Percentiles rank a stretch among this genome's conserved stretches.
phyloP scores from a whole-genome alignment of 2,888 invertebrate genomes.

The Kryphioiulus occultus region DNA sequence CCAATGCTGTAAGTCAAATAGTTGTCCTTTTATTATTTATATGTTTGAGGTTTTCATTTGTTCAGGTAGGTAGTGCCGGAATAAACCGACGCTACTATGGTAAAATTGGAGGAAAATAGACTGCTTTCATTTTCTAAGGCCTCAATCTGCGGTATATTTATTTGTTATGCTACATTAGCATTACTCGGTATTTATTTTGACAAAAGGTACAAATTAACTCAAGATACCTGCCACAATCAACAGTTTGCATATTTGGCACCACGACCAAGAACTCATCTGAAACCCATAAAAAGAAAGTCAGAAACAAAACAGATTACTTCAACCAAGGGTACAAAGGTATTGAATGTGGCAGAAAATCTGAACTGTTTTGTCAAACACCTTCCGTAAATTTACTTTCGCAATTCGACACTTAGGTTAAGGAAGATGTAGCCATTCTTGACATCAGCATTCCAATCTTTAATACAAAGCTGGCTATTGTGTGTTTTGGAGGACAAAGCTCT shows the following conservation, averaged over 20 bases:
- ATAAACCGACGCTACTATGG: no score
- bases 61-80: no score
- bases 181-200: not conserved
- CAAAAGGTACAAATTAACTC: slow-evolving; percentile 24
- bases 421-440: slow-evolving; percentile 26
- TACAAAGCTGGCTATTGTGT: not conserved
- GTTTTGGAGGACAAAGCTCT: slow-evolving; percentile 36
- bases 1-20: not conserved
- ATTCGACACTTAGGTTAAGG: not conserved
- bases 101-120: no score
- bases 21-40: not conserved
- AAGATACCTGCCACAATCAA: not conserved
- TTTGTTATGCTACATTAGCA: not conserved
- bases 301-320: not conserved
- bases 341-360: not conserved
- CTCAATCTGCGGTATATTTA: no score
- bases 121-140: no score
- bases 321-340: not conserved
- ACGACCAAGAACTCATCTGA: slow-evolving; percentile 32
- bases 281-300: not conserved
- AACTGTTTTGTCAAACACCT: not conserved
- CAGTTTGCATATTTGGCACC: slow-evolving; percentile 35
- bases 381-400: not conserved
- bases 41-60: no score
- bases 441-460: not conserved